Conservation (phyloP, 2,888 invertebrate genomes). For the Melieria omissa region DNA sequence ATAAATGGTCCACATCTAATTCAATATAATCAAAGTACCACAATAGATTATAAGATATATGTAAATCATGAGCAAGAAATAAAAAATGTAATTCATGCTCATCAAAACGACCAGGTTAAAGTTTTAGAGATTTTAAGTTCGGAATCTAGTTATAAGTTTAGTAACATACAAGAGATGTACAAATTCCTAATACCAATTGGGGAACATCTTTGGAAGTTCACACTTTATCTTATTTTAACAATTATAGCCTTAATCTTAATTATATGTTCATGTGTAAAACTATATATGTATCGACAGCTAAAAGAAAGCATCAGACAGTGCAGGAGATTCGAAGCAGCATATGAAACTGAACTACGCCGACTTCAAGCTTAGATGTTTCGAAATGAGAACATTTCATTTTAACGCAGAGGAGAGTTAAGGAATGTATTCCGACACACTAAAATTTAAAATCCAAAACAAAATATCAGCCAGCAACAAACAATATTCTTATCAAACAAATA, state of each 20-base stretch:
- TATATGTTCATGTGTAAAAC: too few species aligned
- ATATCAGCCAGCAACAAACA: accelerated
- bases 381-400: too few species aligned
- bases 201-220: neutral
- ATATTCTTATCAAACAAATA: too few species aligned
- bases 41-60: conserved; percentile 19
- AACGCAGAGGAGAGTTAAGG: too few species aligned
- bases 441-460: too few species aligned
- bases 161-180: conserved; percentile 24
- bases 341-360: too few species aligned
- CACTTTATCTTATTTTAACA: neutral
- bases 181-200: conserved; percentile 16
- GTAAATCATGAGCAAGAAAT: too few species aligned
- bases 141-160: conserved; percentile 10
- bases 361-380: too few species aligned
- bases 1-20: neutral
- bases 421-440: too few species aligned
- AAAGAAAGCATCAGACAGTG: too few species aligned
- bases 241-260: neutral
- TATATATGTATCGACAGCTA: too few species aligned
- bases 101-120: conserved; percentile 6
- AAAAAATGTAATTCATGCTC: conserved; percentile 1
- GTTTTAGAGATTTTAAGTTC: conserved; percentile 5
- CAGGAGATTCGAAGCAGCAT: too few species aligned
- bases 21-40: conserved; percentile 13